Base-by-base conservation (phyloP, 2,888 invertebrate genomes). In the Aleiodes leptofemur region DNA sequence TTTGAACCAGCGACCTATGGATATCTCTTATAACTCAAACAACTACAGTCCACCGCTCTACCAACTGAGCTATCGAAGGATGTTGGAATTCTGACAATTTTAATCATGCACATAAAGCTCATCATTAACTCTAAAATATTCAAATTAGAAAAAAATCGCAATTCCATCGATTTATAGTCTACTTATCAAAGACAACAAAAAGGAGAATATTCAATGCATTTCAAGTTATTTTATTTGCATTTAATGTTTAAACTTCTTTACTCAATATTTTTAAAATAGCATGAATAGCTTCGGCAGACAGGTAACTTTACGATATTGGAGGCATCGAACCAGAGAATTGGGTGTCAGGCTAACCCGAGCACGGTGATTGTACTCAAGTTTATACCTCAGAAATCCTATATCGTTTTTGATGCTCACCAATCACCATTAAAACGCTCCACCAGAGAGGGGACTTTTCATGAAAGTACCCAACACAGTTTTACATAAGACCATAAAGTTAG, bases 1-100 rank as follows among this genome's bases (percentile, higher is more conserved):
- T 87, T 88, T 87, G 88, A 88, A 88, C 88, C 88, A 88, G 88
- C 88, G 87, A 88, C 88, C 88, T 88, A 88, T 88, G 88, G 88
- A 88, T 88, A 8, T 80, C 87, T 78, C 56, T 69, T n/a, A 53
- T n/a, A 55, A n/a, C 4, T n/a, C 38, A 51, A 53, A 72, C 79
- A 77, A 80, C 80, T 80, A 89, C 89, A 89, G 89, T 89, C 88
- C 89, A 89, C 89, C 89, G 89, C 89, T 89, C 89, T 89, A 89
- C 89, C 89, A 89, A 88, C 89, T 89, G 89, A 89, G 88, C 89
- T 89, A 88, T 89, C 89, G 79, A 81, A 80, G 80, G 78, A 4
- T 14, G 14, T n/a, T 43, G 38, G 11, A 48, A 5, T 2, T 51
- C 14, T 11, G 8, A 0, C 14, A 7, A 29, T 29, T 34, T 6